Conservation (phyloP, 2,888 invertebrate genomes). For the Leptinotarsa haldemani region DNA sequence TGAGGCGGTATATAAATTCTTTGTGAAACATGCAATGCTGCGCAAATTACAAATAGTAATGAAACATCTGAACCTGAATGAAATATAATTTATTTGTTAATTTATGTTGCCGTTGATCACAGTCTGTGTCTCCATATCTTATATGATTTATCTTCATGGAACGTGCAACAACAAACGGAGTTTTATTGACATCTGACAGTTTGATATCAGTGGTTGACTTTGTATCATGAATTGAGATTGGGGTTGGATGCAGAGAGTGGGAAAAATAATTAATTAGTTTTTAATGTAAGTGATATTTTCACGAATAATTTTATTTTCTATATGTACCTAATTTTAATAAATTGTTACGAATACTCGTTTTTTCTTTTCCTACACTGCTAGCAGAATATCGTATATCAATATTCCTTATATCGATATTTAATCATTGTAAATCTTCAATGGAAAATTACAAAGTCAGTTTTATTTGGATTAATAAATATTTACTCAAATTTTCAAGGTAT, state of each 20-base stretch:
- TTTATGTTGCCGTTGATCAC: constrained; percentile 4
- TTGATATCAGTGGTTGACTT: not conserved
- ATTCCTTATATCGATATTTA: too few relatives aligned
- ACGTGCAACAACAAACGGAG: not conserved
- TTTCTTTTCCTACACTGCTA: not conserved
- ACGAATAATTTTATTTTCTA: constrained; percentile 34
- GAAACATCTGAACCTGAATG: not conserved
- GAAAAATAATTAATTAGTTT: constrained; percentile 4
- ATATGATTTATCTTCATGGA: not conserved
- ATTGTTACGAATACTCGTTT: constrained; percentile 40
- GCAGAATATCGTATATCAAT: not conserved
- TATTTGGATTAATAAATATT: too few relatives aligned
- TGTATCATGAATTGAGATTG: not conserved
- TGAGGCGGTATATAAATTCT: constrained; percentile 74
- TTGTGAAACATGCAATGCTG: constrained; percentile 51
- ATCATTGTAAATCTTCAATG: too few relatives aligned
- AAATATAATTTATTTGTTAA: not conserved
- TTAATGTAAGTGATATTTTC: constrained; percentile 14
- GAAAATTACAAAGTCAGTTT: too few relatives aligned
- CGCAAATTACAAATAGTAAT: not conserved
- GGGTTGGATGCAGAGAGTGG: not conserved
- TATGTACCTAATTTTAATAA: constrained; percentile 44
- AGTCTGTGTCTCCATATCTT: not conserved
- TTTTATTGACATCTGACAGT: not conserved
- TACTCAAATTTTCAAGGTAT: too few relatives aligned